Evolutionary conservation across 2,888 invertebrate species (phyloP), one percentile per base, ranked within the genome.

Genomic region (Helicoverpa assulta): DNA sequence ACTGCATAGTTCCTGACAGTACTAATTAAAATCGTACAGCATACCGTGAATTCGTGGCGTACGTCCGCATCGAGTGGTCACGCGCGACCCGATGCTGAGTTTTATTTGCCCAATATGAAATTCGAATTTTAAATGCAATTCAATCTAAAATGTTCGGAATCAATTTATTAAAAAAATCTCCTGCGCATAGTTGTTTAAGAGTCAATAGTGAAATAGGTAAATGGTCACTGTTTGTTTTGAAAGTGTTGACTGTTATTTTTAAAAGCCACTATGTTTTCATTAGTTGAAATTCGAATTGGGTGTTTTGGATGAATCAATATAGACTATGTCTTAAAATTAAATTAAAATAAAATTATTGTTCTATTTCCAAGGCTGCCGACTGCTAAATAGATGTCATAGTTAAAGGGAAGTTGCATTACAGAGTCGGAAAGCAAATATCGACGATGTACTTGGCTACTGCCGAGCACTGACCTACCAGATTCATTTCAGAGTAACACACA

Each of bases 1-100:
- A 64, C 40, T 51, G 52, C 62, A 72, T 47, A 78, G 70, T 61
- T 73, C 60, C 61, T 68, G 72, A 70, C 63, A 78, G 61, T 64
- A 62, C 78, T 83, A 81, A 83, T 83, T 83, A 83, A 83, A 81
- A 81, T 78, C 67, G 82, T 71, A 81, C 83, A 80, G 69, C 72
- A 78, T 66, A 80, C 71, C 80, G 81, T 83, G 78, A 81, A 81
- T 71, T 73, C 47, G 69, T 53, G 60, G 62, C 58, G 57, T 71
- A 59, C 61, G 64, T 71, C 61, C 61, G 61, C 53, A 47, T 66
- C 59, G 56, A 69, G 55, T 61, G 26, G 58, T 78, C 70, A 55
- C 58, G 80, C 69, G 51, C 65, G 72, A 73, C 61, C 70, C 65
- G 58, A 51, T 43, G 53, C 53, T 21, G 55, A 74, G 66, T 75